phyloP scores from a whole-genome alignment of 2,888 invertebrate genomes.

The Drosophila kokeensis region DNA sequence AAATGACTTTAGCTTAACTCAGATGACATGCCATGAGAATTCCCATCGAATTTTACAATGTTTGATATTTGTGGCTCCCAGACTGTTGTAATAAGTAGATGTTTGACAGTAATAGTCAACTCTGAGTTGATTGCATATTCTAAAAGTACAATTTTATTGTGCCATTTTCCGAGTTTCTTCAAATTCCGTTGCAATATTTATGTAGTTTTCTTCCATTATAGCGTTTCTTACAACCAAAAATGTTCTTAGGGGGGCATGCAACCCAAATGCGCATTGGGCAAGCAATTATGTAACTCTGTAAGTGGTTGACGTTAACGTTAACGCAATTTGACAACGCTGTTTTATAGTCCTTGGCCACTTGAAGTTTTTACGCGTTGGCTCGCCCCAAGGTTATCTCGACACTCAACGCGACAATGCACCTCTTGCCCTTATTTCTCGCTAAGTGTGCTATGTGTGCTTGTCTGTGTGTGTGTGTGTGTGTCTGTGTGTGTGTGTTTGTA shows the following conservation, averaged over 20 bases:
- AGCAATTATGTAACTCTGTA: constrained; percentile 55
- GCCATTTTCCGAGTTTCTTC: not conserved
- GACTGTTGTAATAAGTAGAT: not conserved
- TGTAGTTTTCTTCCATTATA: not conserved
- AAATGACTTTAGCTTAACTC: not conserved
- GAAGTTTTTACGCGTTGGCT: constrained; percentile 37
- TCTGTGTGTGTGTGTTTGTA: constrained; percentile 18
- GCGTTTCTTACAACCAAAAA: not conserved
- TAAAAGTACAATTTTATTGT: not conserved
- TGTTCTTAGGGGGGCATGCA: not conserved
- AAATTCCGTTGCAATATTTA: not conserved
- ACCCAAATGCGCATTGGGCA: constrained; percentile 26
- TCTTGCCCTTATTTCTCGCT: constrained; percentile 11
- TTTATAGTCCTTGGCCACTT: constrained; percentile 48
- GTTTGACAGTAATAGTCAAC: not conserved
- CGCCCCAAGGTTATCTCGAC: constrained; percentile 58
- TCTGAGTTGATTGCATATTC: not conserved
- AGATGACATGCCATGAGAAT: not conserved
- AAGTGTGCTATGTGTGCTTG: not conserved
- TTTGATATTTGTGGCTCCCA: not conserved
- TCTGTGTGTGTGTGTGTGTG: not conserved
- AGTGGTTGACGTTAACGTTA: constrained; percentile 54
- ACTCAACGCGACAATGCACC: constrained; percentile 42
- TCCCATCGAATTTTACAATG: not conserved
- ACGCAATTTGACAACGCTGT: constrained; percentile 50